A percentile compares a stretch with the other conserved stretches of the same genome.
phyloP scores from a whole-genome alignment of 1,140 invertebrate species.

The Radopholus similis region DNA sequence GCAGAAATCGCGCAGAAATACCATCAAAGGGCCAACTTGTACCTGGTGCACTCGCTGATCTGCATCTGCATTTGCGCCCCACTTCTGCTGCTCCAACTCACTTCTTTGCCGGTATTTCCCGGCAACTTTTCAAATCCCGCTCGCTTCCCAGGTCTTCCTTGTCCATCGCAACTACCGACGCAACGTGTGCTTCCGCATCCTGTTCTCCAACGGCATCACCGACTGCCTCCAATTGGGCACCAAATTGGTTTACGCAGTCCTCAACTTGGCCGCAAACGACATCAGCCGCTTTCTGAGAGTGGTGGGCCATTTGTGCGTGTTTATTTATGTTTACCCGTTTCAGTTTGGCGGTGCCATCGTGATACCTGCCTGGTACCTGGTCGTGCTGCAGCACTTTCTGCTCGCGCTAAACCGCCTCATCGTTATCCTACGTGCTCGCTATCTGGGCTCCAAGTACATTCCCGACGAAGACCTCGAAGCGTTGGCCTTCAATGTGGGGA shows the following conservation, averaged over 20 bases:
- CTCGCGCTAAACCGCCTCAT: not conserved
- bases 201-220: constrained; percentile 1
- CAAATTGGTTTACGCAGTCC: not conserved
- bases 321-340: not conserved
- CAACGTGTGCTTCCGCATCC: not conserved
- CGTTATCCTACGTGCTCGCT: not conserved
- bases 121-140: not conserved
- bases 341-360: not conserved
- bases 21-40: too few species aligned
- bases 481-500: not conserved
- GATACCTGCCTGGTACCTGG: not conserved
- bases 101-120: not conserved
- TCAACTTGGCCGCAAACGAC: not conserved
- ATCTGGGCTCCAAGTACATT: not conserved
- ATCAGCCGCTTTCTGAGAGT: not conserved
- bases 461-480: not conserved
- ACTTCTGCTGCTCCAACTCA: not conserved
- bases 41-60: not conserved
- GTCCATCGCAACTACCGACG: not conserved
- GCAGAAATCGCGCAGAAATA: too few species aligned
- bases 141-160: not conserved
- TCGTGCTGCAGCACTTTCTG: constrained; percentile 1
- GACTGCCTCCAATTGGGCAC: not conserved
- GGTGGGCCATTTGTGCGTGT: not conserved
- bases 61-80: not conserved